phyloP scores from a whole-genome alignment of 2,888 invertebrate species.

The Drosophila yooni region DNA sequence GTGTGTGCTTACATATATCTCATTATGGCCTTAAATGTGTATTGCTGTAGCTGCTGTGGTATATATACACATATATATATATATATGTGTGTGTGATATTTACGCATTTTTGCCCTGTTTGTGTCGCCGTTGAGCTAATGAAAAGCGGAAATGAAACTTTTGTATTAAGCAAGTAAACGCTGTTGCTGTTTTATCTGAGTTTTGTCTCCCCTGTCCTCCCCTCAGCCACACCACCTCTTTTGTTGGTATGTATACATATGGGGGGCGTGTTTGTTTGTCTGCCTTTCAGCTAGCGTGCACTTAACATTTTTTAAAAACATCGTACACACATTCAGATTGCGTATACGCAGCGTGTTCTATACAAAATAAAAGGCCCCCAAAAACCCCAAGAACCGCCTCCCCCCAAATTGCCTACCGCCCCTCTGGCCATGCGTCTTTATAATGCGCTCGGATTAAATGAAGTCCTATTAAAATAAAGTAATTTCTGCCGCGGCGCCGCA shows the following conservation, averaged over 20 bases:
- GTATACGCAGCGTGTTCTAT: constrained; percentile 69
- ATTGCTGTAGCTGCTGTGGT: constrained; percentile 11
- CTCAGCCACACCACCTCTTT: not conserved
- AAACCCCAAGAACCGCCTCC: not conserved
- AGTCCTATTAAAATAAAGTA: constrained; percentile 80
- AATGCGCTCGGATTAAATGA: constrained; percentile 76
- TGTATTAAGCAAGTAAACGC: constrained; percentile 71
- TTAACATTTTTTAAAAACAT: constrained; percentile 61
- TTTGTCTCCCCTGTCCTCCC: not conserved
- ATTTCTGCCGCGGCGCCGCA: constrained; percentile 62
- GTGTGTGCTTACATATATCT: constrained; percentile 52
- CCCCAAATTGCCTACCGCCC: constrained; percentile 63
- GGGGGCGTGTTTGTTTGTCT: constrained; percentile 60
- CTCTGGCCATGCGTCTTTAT: constrained; percentile 41
- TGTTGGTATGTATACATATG: constrained; percentile 22
- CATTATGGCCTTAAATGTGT: constrained; percentile 72
- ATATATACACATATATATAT: constrained; percentile 19
- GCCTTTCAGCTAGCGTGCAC: constrained; percentile 59
- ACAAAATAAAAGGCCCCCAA: constrained; percentile 37
- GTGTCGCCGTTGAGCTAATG: constrained; percentile 78
- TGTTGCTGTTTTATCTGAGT: constrained; percentile 31
- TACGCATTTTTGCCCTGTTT: constrained; percentile 74
- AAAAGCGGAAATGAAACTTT: constrained; percentile 81
- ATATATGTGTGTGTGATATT: constrained; percentile 55
- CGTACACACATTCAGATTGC: constrained; percentile 57